Conservation (phyloP, 1,140 invertebrate genomes). For the Nylanderia fulva region DNA sequence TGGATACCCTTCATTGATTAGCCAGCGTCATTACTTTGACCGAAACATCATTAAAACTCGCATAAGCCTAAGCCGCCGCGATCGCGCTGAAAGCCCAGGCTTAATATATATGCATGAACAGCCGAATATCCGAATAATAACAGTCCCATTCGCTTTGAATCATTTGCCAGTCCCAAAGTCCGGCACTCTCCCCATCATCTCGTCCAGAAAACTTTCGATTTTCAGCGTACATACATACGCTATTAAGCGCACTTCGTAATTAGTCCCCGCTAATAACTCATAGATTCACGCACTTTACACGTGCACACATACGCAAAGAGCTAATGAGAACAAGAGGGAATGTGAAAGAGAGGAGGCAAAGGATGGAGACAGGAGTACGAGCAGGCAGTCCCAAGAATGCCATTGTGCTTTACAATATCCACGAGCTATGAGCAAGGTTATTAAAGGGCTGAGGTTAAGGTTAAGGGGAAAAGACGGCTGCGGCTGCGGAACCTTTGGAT, state of each 20-base stretch:
- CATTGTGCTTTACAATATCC: slow-evolving; percentile 51
- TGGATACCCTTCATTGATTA: slow-evolving; percentile 7
- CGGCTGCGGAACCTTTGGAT: not conserved
- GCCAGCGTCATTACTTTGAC: slow-evolving; percentile 11
- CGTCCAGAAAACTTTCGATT: slow-evolving; percentile 44
- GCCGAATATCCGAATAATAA: slow-evolving; percentile 49
- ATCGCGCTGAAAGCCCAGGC: slow-evolving; percentile 40
- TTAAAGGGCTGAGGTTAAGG: slow-evolving; percentile 61
- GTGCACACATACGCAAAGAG: not conserved
- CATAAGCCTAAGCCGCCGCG: slow-evolving; percentile 42
- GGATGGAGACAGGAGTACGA: slow-evolving; percentile 21
- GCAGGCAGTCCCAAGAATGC: slow-evolving; percentile 36
- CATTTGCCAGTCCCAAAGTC: slow-evolving; percentile 40
- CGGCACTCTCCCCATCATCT: not conserved
- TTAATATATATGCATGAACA: slow-evolving; percentile 56
- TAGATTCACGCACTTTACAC: not conserved
- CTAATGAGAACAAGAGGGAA: not conserved
- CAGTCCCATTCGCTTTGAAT: slow-evolving; percentile 54
- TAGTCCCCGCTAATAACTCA: slow-evolving; percentile 66
- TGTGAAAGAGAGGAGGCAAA: not conserved
- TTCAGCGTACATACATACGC: slow-evolving; percentile 25
- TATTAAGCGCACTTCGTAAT: slow-evolving; percentile 64
- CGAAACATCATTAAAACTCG: slow-evolving; percentile 48
- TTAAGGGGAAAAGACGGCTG: slow-evolving; percentile 57
- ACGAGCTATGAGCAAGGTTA: slow-evolving; percentile 58